These are phyloP conservation scores for Schizotus pectinicornis DNA, from an alignment of 2,888 invertebrate genomes.

Conservation along the genomic window DNA sequence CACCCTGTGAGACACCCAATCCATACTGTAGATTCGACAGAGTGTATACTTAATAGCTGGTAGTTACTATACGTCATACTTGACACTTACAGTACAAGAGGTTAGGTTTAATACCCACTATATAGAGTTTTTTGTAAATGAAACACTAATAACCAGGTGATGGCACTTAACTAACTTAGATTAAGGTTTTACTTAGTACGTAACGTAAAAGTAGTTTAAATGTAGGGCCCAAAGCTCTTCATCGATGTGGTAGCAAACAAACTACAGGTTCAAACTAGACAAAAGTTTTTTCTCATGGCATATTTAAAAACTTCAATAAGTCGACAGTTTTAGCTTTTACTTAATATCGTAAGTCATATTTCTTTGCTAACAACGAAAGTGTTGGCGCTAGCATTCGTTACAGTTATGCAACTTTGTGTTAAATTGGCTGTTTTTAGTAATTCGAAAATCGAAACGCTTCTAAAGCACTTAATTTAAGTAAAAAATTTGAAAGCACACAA, in stretches of 20 bases:
- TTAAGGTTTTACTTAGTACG: slow-evolving; percentile 54
- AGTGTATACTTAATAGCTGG: slow-evolving; percentile 53
- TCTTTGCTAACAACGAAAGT: slow-evolving; percentile 4
- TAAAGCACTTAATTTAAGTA: slow-evolving; percentile 16
- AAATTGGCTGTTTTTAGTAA: neutral
- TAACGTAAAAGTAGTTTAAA: slow-evolving; percentile 48
- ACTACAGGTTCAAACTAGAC: slow-evolving; percentile 51
- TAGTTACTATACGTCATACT: slow-evolving; percentile 46
- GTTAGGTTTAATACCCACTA: slow-evolving; percentile 53
- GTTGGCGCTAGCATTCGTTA: slow-evolving; percentile 7
- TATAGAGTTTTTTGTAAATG: slow-evolving; percentile 56
- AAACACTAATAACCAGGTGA: slow-evolving; percentile 58
- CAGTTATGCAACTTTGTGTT: slow-evolving; percentile 6
- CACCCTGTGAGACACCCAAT: too few relatives aligned
- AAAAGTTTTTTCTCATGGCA: slow-evolving; percentile 47
- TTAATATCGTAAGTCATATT: neutral
- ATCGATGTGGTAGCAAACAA: slow-evolving; percentile 59
- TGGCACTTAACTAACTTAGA: slow-evolving; percentile 59
- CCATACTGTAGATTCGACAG: slow-evolving; percentile 45
- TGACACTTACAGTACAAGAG: slow-evolving; percentile 55
- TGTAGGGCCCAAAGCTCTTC: slow-evolving; percentile 52
- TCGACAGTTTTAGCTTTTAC: neutral
- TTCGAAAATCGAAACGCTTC: neutral
- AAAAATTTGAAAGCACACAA: slow-evolving; percentile 43
- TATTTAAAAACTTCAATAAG: slow-evolving; percentile 49